Conservation (phyloP, 2,797 vertebrate species). For the Malacoctenus gilli region DNA sequence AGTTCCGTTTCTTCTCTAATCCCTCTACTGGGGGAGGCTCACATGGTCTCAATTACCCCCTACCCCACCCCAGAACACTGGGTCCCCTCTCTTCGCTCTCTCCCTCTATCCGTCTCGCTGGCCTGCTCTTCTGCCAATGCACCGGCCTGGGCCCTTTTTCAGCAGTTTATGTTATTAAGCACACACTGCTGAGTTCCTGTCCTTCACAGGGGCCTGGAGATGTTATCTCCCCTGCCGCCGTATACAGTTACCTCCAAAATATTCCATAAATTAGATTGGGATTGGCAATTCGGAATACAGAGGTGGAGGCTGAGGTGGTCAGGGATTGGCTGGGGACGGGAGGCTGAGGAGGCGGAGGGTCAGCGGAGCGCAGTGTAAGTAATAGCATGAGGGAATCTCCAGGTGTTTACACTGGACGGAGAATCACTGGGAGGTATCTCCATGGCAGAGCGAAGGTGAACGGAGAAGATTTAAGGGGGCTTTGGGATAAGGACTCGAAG, state of each 20-base stretch:
- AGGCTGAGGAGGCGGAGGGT: conserved; percentile 42
- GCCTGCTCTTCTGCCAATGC: conserved; percentile 73
- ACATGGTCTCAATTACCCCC: conserved; percentile 98
- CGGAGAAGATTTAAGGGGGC: conserved; percentile 59
- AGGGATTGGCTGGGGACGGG: conserved; percentile 62
- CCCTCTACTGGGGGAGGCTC: conserved; percentile 91
- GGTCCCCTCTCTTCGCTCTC: conserved; percentile 85
- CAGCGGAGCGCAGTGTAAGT: conserved; percentile 58
- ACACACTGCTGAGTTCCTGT: conserved; percentile 96
- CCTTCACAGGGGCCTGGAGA: conserved; percentile 95
- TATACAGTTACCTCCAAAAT: conserved; percentile 96
- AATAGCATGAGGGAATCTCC: conserved; percentile 75
- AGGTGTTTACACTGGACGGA: conserved; percentile 79
- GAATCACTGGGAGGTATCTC: conserved; percentile 73
- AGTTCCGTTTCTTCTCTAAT: conserved; percentile 98
- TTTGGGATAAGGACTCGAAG: conserved; percentile 71
- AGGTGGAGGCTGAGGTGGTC: conserved; percentile 73
- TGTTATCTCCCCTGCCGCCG: conserved; percentile 91
- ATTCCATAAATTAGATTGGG: conserved; percentile 93
- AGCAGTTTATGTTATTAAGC: conserved; percentile 97
- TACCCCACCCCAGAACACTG: conserved; percentile 77
- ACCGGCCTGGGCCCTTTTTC: conserved; percentile 84
- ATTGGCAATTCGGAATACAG: conserved; percentile 82
- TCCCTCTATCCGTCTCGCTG: conserved; percentile 65
- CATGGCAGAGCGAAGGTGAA: conserved; percentile 71